Base-by-base conservation (phyloP, 2,113 vertebrate species). In the Cisticola juncidis region DNA sequence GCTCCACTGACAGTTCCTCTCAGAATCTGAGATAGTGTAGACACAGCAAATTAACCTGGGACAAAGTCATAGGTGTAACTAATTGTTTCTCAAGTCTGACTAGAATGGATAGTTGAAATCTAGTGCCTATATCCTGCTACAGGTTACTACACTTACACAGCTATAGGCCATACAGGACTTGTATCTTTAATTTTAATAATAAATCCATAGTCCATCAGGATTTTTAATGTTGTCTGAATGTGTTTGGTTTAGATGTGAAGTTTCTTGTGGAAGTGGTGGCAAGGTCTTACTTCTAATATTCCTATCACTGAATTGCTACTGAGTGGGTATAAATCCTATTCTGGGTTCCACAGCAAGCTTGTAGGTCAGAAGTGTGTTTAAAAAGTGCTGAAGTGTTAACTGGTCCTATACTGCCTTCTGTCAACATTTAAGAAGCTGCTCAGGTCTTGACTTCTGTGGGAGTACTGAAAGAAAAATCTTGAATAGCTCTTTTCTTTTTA, bases 371-470 rank as follows among this genome's bases (percentile, higher is more conserved):
- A 91, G 60, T 53, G 35, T 47, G 47, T 74, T 87, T 11, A 73
- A 91, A 93, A 83, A 83, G 68, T 90, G 76, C 71, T 93, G 70
- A 96, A 80, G 72, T 91, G 88, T 70, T 94, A 95, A 74, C 68
- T 83, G 76, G 79, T 62, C 92, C 74, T 90, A 70, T 73, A 61
- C 17, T 90, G 66, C 71, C 85, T 96, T 91, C 92, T 94, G 94
- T 93, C 95, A 96, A 81, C 81, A 90, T 83, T 94, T 92, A 90
- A 81, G 92, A 88, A 95, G 48, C 62, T 91, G 35, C 70, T 90
- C 38, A 36, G 88, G 79, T 90, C 87, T 88, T 96, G 90, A 93
- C 85, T 90, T 96, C 71, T 62, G 68, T 95, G 64, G 79, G 64
- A 95, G 74, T 92, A 95, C 71, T 86, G 72, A 92, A 94, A 94